These are phyloP conservation scores for Climacteris rufus DNA, from an alignment of 2,113 vertebrate genomes.

Conservation along the genomic window DNA sequence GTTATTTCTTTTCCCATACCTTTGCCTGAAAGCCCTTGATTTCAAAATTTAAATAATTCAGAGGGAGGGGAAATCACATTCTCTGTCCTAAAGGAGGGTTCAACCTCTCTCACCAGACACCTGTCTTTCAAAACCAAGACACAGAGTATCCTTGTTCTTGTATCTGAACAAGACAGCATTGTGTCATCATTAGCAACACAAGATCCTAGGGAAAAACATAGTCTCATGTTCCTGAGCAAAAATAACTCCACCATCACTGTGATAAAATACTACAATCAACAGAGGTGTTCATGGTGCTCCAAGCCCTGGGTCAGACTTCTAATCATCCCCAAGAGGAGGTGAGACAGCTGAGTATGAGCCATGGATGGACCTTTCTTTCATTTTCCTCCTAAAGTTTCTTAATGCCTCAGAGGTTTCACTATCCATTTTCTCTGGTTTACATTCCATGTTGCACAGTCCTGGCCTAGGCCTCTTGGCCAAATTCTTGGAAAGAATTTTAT, in stretches of 20 bases:
- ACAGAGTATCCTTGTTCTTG: background rate
- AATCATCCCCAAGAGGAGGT: background rate
- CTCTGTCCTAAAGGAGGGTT: no score
- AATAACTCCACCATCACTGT: rapidly evolving
- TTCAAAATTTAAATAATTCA: no score
- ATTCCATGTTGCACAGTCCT: rapidly evolving
- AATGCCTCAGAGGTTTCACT: background rate
- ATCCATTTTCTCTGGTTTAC: background rate
- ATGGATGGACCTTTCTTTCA: background rate
- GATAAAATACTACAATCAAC: background rate
- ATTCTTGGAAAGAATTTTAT: background rate
- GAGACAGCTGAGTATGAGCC: background rate
- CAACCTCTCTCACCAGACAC: no score
- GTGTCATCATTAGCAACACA: background rate
- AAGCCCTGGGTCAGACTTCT: background rate
- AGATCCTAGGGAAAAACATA: background rate
- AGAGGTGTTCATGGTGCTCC: rapidly evolving
- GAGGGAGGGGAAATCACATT: no score
- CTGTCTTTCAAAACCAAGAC: no score
- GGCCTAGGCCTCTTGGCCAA: background rate
- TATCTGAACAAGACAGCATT: background rate
- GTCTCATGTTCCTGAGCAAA: background rate
- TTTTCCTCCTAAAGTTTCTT: background rate
- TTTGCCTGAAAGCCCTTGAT: no score
- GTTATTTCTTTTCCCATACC: no score